These are phyloP conservation scores for Venustaconcha ellipsiformis DNA, from an alignment of 1,140 invertebrate species.

Conservation along the genomic window DNA sequence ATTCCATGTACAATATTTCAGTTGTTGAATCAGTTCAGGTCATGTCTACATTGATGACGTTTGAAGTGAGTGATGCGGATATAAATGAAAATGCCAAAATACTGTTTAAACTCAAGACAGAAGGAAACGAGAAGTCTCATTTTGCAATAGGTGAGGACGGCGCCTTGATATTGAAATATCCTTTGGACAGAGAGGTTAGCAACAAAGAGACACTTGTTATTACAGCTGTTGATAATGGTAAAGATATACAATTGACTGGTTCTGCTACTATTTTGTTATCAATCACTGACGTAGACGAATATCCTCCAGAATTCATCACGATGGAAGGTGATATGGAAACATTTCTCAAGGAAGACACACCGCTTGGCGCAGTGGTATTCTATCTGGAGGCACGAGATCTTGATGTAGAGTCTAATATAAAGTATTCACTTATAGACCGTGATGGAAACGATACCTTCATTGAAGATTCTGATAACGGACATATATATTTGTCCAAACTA, in stretches of 20 bases:
- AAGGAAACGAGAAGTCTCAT: conserved; percentile 4
- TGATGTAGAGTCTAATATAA: conserved; percentile 5
- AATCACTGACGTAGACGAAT: conserved; percentile 22
- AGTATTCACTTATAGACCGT: conserved; percentile 1
- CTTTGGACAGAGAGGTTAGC: conserved; percentile 10
- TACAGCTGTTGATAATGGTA: conserved; percentile 14
- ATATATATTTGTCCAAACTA: conserved; percentile 18
- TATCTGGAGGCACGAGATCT: conserved; percentile 19
- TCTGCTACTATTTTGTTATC: conserved; percentile 13
- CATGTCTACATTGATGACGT: not conserved
- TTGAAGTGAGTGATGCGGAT: conserved; percentile 17
- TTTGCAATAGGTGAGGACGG: conserved; percentile 19
- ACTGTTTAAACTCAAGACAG: not conserved
- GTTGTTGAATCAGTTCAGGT: conserved; percentile 16
- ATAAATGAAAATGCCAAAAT: conserved; percentile 13
- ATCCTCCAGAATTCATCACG: conserved; percentile 23
- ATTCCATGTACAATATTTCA: conserved; percentile 21
- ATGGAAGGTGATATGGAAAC: conserved; percentile 12
- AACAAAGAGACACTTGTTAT: conserved; percentile 5
- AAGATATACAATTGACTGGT: conserved; percentile 7
- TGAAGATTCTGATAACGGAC: conserved; percentile 10
- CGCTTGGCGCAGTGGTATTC: conserved; percentile 19
- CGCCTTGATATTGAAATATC: not conserved
- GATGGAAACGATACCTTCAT: conserved; percentile 9
- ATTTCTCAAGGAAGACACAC: conserved; percentile 16